These are phyloP conservation scores for Etia nguti DNA, from an alignment of 2,113 vertebrate species.

Conservation along the genomic window DNA sequence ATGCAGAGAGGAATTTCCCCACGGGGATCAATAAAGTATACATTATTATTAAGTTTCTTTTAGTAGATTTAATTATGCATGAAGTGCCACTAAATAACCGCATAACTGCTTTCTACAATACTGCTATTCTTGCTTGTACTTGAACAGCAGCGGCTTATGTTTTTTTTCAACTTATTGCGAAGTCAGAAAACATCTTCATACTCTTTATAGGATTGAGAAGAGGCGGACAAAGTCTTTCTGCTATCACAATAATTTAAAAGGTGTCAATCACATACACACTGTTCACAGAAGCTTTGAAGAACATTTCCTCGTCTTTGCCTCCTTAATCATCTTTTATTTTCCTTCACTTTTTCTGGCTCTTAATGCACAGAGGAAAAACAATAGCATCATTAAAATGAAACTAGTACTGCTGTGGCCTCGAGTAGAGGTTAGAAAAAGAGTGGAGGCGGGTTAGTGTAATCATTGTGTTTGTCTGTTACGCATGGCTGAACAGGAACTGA, in stretches of 20 bases:
- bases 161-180: background rate
- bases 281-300: background rate
- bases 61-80: background rate
- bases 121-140: background rate
- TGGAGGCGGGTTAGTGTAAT: background rate
- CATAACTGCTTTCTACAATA: background rate
- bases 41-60: background rate
- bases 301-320: background rate
- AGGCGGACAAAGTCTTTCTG: background rate
- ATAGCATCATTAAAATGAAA: background rate
- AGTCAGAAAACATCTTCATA: background rate
- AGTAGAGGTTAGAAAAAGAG: background rate
- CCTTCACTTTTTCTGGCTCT: background rate
- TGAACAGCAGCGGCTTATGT: background rate
- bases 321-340: background rate
- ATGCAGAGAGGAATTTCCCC: too few relatives aligned
- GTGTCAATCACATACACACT: background rate
- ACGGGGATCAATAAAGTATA: too few relatives aligned
- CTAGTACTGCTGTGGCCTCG: background rate
- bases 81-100: background rate
- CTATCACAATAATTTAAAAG: background rate
- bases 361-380: background rate
- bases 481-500: background rate
- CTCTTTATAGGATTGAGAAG: background rate
- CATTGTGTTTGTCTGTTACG: background rate